Evolutionary conservation across 2,888 invertebrate species (phyloP).

Genomic region (Plagiodera versicolora): DNA sequence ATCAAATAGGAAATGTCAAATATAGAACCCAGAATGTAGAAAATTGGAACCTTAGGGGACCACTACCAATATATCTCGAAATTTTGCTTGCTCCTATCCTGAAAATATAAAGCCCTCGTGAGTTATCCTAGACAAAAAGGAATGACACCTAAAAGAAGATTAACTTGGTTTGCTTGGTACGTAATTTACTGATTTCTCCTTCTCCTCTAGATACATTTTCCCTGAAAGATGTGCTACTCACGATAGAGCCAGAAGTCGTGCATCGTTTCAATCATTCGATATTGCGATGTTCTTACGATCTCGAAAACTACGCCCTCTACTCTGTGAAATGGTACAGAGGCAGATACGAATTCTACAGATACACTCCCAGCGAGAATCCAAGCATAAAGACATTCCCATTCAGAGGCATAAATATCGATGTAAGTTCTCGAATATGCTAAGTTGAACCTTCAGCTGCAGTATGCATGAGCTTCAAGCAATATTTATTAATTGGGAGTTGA

Average conservation of each 20-base stretch:
- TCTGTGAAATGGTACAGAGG: constrained; percentile 89
- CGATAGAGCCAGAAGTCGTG: constrained; percentile 71
- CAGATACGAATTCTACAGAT: constrained; percentile 81
- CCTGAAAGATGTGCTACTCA: constrained; percentile 70
- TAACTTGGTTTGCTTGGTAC: too few species aligned
- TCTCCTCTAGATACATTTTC: constrained; percentile 62
- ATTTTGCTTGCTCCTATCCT: too few species aligned
- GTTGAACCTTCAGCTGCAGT: too few species aligned
- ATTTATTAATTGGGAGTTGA: too few species aligned
- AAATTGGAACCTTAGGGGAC: too few species aligned
- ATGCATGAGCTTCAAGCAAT: too few species aligned
- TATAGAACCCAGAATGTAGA: too few species aligned
- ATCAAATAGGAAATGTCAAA: too few species aligned
- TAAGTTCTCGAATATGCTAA: constrained; percentile 54
- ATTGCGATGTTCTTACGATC: constrained; percentile 74
- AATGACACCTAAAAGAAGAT: too few species aligned
- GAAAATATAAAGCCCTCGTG: too few species aligned
- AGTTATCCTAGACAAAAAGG: too few species aligned
- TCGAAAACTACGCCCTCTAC: constrained; percentile 75
- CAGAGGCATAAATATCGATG: constrained; percentile 78
- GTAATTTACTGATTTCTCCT: neutral
- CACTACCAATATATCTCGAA: too few species aligned
- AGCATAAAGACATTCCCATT: constrained; percentile 71
- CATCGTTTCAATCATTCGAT: constrained; percentile 69
- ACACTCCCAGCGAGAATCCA: constrained; percentile 73